A percentile compares a stretch with the other conserved stretches of the same genome.
Evolutionary conservation across 2,797 vertebrate species (phyloP).

Genomic region (Heterohyrax brucei): DNA sequence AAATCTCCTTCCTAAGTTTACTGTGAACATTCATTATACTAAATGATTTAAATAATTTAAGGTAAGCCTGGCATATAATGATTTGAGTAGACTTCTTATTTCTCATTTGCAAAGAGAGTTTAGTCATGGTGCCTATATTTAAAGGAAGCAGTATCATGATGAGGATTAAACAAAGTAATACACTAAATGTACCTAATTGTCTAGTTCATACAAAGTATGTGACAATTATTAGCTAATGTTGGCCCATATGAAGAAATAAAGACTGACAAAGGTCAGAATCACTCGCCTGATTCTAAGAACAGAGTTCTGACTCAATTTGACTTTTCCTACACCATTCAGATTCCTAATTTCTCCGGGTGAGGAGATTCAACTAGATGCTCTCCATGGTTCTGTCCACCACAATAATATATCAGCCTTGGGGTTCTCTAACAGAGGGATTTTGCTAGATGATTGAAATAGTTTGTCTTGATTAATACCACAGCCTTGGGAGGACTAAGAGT

Average conservation of each 20-base stretch:
- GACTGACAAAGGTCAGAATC: neutral
- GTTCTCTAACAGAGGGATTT: neutral
- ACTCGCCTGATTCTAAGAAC: neutral
- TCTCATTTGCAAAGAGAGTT: neutral
- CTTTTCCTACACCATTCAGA: neutral
- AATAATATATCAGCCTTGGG: neutral
- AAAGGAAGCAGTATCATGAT: neutral
- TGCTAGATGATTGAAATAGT: neutral
- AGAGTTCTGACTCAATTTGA: neutral
- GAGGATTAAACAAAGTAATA: neutral
- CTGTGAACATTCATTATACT: slow-evolving; percentile 7
- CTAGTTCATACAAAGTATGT: neutral
- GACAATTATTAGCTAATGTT: neutral
- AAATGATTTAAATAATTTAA: slow-evolving; percentile 30
- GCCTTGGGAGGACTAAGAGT: neutral
- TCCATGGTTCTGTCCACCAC: neutral
- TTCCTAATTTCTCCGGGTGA: neutral
- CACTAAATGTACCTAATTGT: neutral
- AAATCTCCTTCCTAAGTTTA: neutral
- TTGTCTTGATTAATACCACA: neutral
- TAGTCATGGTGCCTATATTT: neutral
- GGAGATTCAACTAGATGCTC: neutral
- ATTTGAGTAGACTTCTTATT: neutral
- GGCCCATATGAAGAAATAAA: neutral
- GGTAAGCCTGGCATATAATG: neutral